Percentiles rank a stretch among this genome's conserved stretches.
phyloP scores from a whole-genome alignment of 1,140 invertebrate genomes.

The Stratiolaelaps scimitus region DNA sequence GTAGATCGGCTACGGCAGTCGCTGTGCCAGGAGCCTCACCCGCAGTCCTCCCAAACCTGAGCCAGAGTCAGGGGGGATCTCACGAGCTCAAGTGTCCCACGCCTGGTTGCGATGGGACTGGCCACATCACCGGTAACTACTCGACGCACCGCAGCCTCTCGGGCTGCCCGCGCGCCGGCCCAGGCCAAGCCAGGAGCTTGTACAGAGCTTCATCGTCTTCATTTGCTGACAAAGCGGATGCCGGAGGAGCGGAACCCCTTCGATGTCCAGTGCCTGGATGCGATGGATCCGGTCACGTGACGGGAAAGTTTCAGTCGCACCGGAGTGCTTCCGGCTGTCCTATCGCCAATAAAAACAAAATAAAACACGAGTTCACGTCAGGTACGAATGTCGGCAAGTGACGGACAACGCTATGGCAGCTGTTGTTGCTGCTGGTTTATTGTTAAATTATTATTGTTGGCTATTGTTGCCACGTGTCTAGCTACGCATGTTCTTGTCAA shows the following conservation, averaged over 20 bases:
- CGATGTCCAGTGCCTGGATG: slow-evolving; percentile 43
- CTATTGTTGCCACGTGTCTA: too few species aligned
- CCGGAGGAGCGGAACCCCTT: slow-evolving; percentile 28
- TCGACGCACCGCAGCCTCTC: slow-evolving; percentile 69
- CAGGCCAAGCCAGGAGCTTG: slow-evolving; percentile 22
- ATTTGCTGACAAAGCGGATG: slow-evolving; percentile 28
- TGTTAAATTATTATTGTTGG: too few species aligned
- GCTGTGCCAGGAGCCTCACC: slow-evolving; percentile 23
- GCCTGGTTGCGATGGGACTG: slow-evolving; percentile 64
- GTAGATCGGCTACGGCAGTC: slow-evolving; percentile 23
- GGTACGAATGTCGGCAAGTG: background rate
- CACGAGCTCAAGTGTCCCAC: slow-evolving; percentile 53
- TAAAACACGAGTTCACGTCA: slow-evolving; percentile 31
- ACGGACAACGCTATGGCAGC: too few species aligned
- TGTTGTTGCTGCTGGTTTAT: too few species aligned
- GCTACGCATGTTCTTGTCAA: too few species aligned
- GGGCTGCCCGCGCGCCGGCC: slow-evolving; percentile 63
- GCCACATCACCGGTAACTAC: slow-evolving; percentile 72
- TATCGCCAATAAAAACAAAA: slow-evolving; percentile 35
- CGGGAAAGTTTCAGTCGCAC: slow-evolving; percentile 44
- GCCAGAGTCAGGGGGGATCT: slow-evolving; percentile 25
- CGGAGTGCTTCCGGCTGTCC: slow-evolving; percentile 39
- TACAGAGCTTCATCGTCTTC: slow-evolving; percentile 22
- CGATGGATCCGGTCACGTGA: slow-evolving; percentile 44
- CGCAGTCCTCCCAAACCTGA: slow-evolving; percentile 14